Evolutionary conservation across 2,797 vertebrate genomes (phyloP), one percentile per base, ranked within the genome.

Genomic region (Euphonia xanthogaster): DNA sequence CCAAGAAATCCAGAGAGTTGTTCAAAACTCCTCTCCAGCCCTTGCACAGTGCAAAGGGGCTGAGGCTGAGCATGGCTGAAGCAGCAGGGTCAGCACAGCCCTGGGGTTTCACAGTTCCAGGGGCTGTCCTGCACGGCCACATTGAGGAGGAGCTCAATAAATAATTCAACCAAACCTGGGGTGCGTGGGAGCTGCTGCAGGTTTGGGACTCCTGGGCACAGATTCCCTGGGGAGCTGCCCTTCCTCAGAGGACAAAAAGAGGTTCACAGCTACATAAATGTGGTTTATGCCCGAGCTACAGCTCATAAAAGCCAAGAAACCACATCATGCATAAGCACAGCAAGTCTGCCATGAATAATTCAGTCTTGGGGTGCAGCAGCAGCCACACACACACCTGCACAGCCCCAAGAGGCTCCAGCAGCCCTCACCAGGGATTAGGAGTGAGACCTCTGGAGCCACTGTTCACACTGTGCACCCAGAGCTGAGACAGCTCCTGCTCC

Each of bases 371-470:
- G 53, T 8, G 33, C 53, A 33, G 45, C 42, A 30, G 82, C 61
- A 62, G 85, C 88, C 42, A 4, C 62, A 42, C 42, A 4, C 62
- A 42, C 37, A 7, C 44, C 47, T 47, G 85, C 80, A 35, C 22
- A 22, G 68, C 63, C 8, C 60, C 2, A 0, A 12, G 62, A 14
- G 0, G 7, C 40, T n/a, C 62, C 0, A 6, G 2, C 31, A 78
- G 54, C 42, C 16, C 76, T 65, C 12, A 3, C 12, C 47, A 25
- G 35, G 81, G 35, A 30, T 2, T 0, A 27, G 50, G 24, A 2
- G 1, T 0, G 2, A 82, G 68, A 33, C 35, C 30, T 20, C 47
- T 0, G 1, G 45, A 55, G 76, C 53, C 10, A 2, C 12, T 0
- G 1, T 51, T 62, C 9, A 23, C 23, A 0, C 6, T 1, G 2